A percentile compares a stretch with the other conserved stretches of the same genome.
These are phyloP conservation scores for Cantharis rufa DNA, from an alignment of 2,888 invertebrate species.

Conservation along the genomic window DNA sequence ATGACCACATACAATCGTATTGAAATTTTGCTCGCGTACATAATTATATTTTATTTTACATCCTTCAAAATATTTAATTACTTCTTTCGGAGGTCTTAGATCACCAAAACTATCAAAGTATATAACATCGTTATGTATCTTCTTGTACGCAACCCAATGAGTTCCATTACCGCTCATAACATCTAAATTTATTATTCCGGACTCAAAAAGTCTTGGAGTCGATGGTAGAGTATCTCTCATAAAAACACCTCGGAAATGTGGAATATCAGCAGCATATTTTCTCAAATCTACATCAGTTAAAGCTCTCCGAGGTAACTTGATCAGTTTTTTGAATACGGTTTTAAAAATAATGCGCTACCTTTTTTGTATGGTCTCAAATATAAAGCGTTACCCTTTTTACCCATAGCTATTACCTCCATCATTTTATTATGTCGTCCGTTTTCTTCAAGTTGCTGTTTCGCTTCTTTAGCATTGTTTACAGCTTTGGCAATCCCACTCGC, in stretches of 20 bases:
- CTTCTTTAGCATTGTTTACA: no score
- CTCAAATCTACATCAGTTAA: slow-evolving; percentile 34
- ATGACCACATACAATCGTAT: not conserved
- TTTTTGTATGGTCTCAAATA: slow-evolving; percentile 6
- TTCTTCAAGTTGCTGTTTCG: no score
- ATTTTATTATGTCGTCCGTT: no score
- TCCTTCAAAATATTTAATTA: not conserved
- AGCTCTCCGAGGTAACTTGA: slow-evolving; percentile 33
- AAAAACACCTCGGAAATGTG: slow-evolving; percentile 39
- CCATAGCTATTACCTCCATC: no score
- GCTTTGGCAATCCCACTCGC: no score
- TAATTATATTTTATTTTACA: not conserved
- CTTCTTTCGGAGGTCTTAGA: not conserved
- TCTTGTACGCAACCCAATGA: slow-evolving; percentile 49
- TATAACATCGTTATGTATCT: slow-evolving; percentile 38
- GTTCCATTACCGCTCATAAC: slow-evolving; percentile 38
- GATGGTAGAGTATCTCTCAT: slow-evolving; percentile 33
- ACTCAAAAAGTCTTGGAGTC: slow-evolving; percentile 33
- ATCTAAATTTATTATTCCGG: slow-evolving; percentile 45
- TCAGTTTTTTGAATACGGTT: slow-evolving; percentile 21
- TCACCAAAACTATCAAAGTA: slow-evolving; percentile 48
- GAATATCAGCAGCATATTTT: slow-evolving; percentile 28
- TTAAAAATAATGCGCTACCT: slow-evolving; percentile 5
- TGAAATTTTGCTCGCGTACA: not conserved
- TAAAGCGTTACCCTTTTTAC: slow-evolving; percentile 2